Evolutionary conservation across 1,140 invertebrate species (phyloP).

Genomic region (Drosophila sp.): DNA sequence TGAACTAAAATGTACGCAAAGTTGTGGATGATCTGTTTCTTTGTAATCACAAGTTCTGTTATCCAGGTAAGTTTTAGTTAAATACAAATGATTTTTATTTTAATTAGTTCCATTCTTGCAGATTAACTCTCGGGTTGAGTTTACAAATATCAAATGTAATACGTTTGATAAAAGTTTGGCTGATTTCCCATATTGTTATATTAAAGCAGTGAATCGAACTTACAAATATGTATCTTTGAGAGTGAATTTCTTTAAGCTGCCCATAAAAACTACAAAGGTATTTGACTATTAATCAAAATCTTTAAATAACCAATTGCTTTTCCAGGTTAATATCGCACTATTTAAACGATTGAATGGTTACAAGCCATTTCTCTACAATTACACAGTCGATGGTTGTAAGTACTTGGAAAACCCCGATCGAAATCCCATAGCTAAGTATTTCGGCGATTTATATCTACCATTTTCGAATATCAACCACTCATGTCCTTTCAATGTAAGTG

Average conservation of each 20-base stretch:
- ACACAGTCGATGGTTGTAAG: background rate
- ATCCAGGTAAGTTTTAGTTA: no score
- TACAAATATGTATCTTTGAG: constrained; percentile 4
- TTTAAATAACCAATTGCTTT: background rate
- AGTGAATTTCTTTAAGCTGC: background rate
- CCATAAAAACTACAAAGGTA: constrained; percentile 1
- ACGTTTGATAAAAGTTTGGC: background rate
- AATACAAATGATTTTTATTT: no score
- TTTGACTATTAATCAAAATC: no score
- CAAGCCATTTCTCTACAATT: constrained; percentile 11
- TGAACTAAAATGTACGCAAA: no score
- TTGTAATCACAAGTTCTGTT: no score
- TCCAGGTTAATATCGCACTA: background rate
- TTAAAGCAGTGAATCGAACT: constrained; percentile 5
- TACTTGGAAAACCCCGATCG: background rate
- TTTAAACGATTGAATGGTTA: constrained; percentile 5
- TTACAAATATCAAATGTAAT: no score
- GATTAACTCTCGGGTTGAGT: no score
- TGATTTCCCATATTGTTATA: background rate
- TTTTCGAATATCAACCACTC: background rate
- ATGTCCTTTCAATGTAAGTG: background rate
- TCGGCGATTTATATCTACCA: background rate
- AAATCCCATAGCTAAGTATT: background rate
- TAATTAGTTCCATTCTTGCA: no score
- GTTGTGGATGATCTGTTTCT: no score